Evolutionary conservation across 2,888 invertebrate genomes (phyloP).

Genomic region (Tipula helvola): DNA sequence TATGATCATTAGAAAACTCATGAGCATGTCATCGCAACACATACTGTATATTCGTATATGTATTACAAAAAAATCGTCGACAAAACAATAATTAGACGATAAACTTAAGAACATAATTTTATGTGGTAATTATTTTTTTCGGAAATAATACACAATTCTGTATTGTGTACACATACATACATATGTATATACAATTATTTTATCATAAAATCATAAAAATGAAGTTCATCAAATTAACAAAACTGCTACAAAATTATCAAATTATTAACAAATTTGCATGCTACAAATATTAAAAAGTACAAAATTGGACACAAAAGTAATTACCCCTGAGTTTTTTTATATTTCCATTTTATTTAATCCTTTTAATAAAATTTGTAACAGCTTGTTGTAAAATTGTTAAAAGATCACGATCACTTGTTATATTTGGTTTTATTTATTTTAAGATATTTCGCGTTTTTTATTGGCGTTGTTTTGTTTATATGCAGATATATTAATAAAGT

Average conservation of each 20-base stretch:
- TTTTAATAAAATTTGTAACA: not conserved
- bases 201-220: not conserved
- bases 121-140: not conserved
- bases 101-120: not conserved
- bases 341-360: not conserved
- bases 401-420: not conserved
- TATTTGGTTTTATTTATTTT: not conserved
- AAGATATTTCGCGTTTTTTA: not conserved
- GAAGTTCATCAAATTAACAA: not conserved
- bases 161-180: not conserved
- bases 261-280: not conserved
- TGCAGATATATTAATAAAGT: not conserved
- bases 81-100: not conserved
- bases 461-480: not conserved
- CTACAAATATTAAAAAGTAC: not conserved
- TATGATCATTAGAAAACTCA: not conserved
- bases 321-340: not conserved
- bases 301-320: not conserved
- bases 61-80: not conserved
- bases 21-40: not conserved
- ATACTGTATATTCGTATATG: not conserved
- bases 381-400: not conserved
- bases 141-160: not conserved
- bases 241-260: not conserved
- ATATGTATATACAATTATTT: not conserved